Percentiles rank a stretch among this genome's conserved stretches.
Conservation (phyloP, 2,113 vertebrate genomes). For the Nannospalax galili region DNA sequence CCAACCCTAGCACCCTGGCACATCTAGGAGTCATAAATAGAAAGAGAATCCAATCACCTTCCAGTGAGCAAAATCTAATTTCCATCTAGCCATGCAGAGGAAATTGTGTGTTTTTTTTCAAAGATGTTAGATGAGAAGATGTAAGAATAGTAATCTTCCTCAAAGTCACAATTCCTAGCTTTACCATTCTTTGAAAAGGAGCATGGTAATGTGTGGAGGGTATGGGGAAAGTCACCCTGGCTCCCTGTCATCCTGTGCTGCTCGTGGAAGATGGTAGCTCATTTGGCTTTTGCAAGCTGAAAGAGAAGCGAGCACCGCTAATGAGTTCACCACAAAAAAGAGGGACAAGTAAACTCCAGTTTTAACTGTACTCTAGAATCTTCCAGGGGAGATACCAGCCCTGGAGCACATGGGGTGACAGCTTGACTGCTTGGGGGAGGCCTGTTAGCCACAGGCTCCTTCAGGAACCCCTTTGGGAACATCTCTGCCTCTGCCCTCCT, state of each 20-base stretch:
- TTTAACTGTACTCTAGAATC: neutral
- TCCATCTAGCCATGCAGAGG: neutral
- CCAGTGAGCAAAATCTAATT: neutral
- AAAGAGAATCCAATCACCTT: neutral
- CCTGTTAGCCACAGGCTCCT: too few species aligned
- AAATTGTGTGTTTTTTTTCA: neutral
- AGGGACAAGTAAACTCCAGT: neutral
- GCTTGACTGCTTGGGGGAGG: too few species aligned
- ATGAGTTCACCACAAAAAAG: neutral
- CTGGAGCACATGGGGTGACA: neutral
- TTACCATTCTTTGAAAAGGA: neutral
- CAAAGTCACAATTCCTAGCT: neutral
- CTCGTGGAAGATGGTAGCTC: neutral
- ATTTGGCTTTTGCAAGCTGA: neutral
- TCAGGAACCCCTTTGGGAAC: neutral
- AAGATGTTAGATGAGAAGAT: constrained; percentile 9
- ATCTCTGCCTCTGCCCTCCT: accelerated
- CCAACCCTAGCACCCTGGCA: neutral
- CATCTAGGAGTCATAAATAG: accelerated
- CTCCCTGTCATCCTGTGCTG: accelerated
- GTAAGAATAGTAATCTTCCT: neutral
- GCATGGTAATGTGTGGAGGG: neutral
- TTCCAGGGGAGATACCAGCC: accelerated
- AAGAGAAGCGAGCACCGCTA: neutral
- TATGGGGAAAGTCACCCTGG: neutral